Evolutionary conservation across 2,888 invertebrate genomes (phyloP), one percentile per base, ranked within the genome.

Genomic region (Agelastica alni): DNA sequence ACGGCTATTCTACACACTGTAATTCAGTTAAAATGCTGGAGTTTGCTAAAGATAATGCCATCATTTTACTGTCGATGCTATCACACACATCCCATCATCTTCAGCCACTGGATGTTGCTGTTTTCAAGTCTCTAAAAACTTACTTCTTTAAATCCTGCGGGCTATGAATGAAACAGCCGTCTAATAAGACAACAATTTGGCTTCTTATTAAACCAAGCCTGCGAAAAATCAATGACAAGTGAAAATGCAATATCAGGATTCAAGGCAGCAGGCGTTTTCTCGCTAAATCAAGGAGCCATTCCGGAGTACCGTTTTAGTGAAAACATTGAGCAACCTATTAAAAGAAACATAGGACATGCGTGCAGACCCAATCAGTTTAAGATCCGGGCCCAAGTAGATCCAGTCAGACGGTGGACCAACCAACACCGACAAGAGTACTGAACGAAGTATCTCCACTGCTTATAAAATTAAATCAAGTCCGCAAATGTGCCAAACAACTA

Each of bases 221-320:
- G 34, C 7, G 4, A 4, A 32, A 32, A 46, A 34, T 10, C 42
- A 46, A 14, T 14, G 12, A 26, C 1, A 14, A 9, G 18, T 36
- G 2, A 13, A 37, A 37, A 3, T 47, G 28, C 39, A 47, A 22
- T 47, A 14, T 2, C 47, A 37, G 26, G 16, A 22, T 47, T 47
- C 14, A 37, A 10, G 4, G 28, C 39, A 4, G 14, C 37, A 7
- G 28, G 26, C n/a, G 17, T 47, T 22, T 22, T 22, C 22, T 9
- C 22, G 22, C 1, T 22, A 22, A 22, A 9, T 28, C 14, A 20
- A 28, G n/a, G 28, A 7, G 14, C 43, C 26, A 28, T 4, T 5
- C 30, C 26, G 3, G 30, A 43, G 14, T 43, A 43, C 14, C 9
- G 5, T 22, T 22, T 22, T 22, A 22, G 22, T 22, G 22, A 22